Base-by-base conservation (phyloP, 2,797 vertebrate genomes). In the Falco columbarius region DNA sequence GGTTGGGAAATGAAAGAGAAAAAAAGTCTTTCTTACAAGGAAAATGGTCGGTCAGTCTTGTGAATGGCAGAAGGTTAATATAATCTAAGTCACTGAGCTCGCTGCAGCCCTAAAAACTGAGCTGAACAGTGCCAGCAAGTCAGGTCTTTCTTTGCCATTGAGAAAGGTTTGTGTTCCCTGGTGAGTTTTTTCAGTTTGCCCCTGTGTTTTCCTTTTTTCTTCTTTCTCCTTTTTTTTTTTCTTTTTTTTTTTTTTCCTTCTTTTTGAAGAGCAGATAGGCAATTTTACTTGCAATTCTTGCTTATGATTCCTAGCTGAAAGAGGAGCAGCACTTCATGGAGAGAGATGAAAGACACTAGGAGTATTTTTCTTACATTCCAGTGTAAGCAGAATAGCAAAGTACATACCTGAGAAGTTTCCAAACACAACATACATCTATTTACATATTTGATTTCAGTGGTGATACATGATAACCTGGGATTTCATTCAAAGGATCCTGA, bases 351-450 rank as follows among this genome's bases (percentile, higher is more conserved):
- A 98, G 97, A 83, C 94, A 68, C 75, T 89, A 83, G 85, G 96
- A 96, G 73, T 97, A 95, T 96, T 97, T 97, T 97, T 97, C 94
- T 95, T 96, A n/a, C 94, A 94, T 97, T 97, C 97, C 96, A 97
- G 44, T 89, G 63, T 96, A 96, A 97, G 96, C 87, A 96, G 92
- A 97, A 98, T 97, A 97, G 94, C 52, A 75, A 95, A 97, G 97
- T 97, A 96, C 97, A 97, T 97, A 97, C 97, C 97, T 98, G 97
- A 98, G 95, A 87, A 65, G 54, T 93, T 97, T 97, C 97, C 97
- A 98, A 98, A 96, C 92, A 98, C 80, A 98, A 97, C 96, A 97
- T 70, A 97, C 87, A 89, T 97, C 96, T 97, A 94, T 96, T 97
- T 97, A 97, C 94, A 96, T 97, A 97, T 95, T 97, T 97, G 96